These are phyloP conservation scores for Radopholus similis DNA, from an alignment of 1,140 invertebrate genomes.

Conservation along the genomic window DNA sequence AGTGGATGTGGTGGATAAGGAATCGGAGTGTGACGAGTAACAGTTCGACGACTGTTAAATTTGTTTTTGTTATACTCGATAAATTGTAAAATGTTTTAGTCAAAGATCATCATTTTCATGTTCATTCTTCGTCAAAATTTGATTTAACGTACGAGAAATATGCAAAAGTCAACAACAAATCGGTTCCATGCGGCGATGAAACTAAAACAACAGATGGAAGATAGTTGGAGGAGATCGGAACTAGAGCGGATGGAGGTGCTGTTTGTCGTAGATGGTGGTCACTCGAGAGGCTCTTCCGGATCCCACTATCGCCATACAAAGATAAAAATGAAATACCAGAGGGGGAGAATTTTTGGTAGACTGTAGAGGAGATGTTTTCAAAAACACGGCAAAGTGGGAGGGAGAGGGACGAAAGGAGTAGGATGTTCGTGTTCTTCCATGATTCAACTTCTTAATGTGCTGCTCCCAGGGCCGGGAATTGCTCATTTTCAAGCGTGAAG, in stretches of 20 bases:
- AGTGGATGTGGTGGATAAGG: neutral
- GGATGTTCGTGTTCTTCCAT: neutral
- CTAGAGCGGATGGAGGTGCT: neutral
- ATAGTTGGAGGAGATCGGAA: neutral
- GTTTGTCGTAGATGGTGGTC: no score
- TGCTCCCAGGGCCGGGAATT: constrained; percentile 13
- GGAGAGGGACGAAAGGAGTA: neutral
- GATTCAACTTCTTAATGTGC: neutral
- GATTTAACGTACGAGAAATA: neutral
- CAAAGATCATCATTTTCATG: no score
- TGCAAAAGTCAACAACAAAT: neutral
- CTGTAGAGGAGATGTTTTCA: neutral
- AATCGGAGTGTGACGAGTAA: neutral
- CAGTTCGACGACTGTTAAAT: neutral
- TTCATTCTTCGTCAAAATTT: no score
- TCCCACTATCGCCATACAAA: neutral
- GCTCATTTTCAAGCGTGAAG: constrained; percentile 16
- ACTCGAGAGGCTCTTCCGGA: no score
- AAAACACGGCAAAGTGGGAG: neutral
- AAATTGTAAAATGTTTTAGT: no score
- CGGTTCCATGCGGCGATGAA: neutral
- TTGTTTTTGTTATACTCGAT: no score
- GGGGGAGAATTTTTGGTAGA: neutral
- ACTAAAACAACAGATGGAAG: neutral
- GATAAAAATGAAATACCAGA: neutral